These are phyloP conservation scores for Odobenus rosmarus DNA, from an alignment of 2,113 vertebrate genomes.

Conservation along the genomic window DNA sequence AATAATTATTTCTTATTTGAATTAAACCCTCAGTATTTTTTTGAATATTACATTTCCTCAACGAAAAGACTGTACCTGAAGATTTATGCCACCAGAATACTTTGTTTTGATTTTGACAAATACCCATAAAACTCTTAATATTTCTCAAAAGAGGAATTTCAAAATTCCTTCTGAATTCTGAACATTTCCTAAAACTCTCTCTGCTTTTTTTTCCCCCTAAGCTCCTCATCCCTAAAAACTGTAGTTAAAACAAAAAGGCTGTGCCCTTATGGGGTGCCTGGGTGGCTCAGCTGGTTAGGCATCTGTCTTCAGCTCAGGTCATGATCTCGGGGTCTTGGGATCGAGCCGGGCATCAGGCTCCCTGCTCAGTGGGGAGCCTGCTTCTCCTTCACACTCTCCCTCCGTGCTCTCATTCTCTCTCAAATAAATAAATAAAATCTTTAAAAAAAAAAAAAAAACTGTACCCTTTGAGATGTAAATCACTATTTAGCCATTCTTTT, in stretches of 20 bases:
- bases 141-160: neutral
- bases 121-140: neutral
- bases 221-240: neutral
- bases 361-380: neutral
- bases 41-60: neutral
- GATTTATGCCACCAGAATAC: neutral
- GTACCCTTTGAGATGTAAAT: constrained; percentile 29
- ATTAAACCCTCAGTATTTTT: neutral
- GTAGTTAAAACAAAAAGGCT: constrained; percentile 9
- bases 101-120: constrained; percentile 24
- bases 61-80: neutral
- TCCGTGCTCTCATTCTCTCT: neutral
- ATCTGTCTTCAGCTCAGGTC: neutral
- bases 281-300: neutral
- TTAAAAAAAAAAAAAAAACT: neutral
- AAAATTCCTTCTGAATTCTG: constrained; percentile 14
- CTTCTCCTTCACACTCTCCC: neutral
- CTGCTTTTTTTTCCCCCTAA: constrained; percentile 10
- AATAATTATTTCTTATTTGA: constrained; percentile 35
- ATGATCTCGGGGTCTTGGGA: neutral
- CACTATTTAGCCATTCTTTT: constrained; percentile 12
- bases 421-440: neutral
- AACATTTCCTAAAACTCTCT: neutral
- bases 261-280: neutral
- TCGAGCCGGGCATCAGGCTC: neutral